Conservation (phyloP, 2,113 vertebrate species). For the Aix galericulata region DNA sequence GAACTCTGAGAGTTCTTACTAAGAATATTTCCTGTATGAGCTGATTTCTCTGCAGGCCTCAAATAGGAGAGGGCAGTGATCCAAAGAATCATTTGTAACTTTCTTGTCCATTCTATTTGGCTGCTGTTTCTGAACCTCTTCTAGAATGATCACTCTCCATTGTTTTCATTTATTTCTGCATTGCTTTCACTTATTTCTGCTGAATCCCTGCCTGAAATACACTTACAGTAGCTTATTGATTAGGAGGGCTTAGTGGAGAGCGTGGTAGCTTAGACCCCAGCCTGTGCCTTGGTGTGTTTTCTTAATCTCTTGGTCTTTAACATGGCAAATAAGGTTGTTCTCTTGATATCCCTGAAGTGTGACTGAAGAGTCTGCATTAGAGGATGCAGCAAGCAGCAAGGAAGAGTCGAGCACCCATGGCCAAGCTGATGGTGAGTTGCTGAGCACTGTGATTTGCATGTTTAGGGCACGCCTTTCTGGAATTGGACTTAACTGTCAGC, state of each 20-base stretch:
- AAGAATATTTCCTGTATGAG: background rate
- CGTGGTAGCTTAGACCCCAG: background rate
- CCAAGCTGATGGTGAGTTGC: slow-evolving; percentile 63
- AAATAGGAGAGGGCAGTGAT: background rate
- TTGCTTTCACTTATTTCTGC: background rate
- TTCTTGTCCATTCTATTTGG: background rate
- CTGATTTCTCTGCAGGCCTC: background rate
- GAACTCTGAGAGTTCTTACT: background rate
- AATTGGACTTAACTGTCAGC: background rate
- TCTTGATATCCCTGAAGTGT: slow-evolving; percentile 56
- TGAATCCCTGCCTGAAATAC: slow-evolving; percentile 12
- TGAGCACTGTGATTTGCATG: background rate
- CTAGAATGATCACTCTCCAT: background rate
- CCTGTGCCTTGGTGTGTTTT: background rate
- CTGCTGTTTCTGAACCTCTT: background rate
- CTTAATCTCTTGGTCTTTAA: background rate
- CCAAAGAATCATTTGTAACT: background rate
- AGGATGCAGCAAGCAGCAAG: background rate
- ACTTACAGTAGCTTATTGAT: background rate
- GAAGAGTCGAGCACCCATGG: background rate
- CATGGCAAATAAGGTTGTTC: slow-evolving; percentile 10
- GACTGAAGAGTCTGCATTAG: background rate
- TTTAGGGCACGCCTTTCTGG: background rate
- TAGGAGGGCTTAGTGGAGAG: background rate
- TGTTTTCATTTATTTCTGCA: background rate